phyloP scores from a whole-genome alignment of 2,113 vertebrate genomes.

The Cheilinus undulatus region DNA sequence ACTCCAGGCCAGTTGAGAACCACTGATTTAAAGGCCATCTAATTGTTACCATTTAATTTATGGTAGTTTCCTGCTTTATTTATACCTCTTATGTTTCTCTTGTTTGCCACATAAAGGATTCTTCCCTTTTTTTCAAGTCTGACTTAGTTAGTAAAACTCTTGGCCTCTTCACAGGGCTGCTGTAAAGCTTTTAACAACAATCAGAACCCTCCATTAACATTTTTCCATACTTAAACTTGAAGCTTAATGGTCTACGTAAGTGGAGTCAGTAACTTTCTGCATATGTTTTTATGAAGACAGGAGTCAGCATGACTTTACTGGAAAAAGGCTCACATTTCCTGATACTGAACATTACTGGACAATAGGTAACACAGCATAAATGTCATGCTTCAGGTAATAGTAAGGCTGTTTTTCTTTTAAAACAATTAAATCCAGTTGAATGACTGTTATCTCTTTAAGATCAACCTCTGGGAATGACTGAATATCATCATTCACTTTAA shows the following conservation, averaged over 20 bases:
- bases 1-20: no score
- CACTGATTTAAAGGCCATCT: no score
- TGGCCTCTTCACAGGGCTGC: neutral
- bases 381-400: neutral
- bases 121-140: neutral
- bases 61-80: neutral
- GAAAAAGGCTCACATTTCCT: slow-evolving; percentile 9
- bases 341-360: neutral
- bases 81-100: neutral
- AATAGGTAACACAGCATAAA: neutral
- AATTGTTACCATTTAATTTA: no score
- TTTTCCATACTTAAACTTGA: neutral
- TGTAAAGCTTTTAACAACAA: neutral
- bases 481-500: neutral
- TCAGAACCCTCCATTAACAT: neutral
- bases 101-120: neutral
- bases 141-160: neutral
- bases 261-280: neutral
- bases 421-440: neutral
- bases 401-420: neutral
- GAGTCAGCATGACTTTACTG: neutral
- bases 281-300: neutral
- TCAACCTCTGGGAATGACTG: neutral
- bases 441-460: neutral
- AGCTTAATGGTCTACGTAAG: neutral